Base-by-base conservation (phyloP, 2,888 invertebrate species). In the Laspeyria flexula region DNA sequence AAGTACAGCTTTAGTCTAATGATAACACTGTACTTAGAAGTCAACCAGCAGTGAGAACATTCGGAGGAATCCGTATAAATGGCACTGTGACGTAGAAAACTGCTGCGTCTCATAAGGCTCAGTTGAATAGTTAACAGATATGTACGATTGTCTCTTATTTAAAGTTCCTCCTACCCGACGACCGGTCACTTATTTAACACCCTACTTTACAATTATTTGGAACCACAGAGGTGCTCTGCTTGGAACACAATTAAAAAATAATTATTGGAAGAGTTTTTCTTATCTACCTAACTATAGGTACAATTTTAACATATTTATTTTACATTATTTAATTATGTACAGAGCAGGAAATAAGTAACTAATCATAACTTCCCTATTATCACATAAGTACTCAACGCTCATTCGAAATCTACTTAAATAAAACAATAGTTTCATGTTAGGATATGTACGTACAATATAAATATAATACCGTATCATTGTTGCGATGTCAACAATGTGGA, bases 311-410 rank as follows among this genome's bases (percentile, higher is more conserved):
- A 74, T 75, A 55, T 38, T 60, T 79, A 79, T 71, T 75, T 77
- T 81, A 84, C 73, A 83, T 78, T 79, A 76, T 47, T 77, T 73
- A 75, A 75, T 81, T 88, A 88, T 89, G 78, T 86, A 90, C 88
- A 90, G 75, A 74, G 74, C 75, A 79, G 77, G 79, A 79, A 80
- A 64, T 82, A 86, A 86, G 82, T 88, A 85, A 85, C 81, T 84
- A 85, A 81, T 52, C 51, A 60, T 79, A 81, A 83, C 81, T 79
- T 79, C 75, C 74, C 81, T 86, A 88, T 85, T 91, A 91, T 91
- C 91, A 91, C 91, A 91, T 90, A 90, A 90, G 88, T 90, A 91
- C 90, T 82, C 86, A 79, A 65, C 67, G 55, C 84, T 62, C 57
- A 49, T 81, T 79, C 81, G 81, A 82, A 78, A 76, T 79, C 74